A percentile compares a stretch with the other conserved stretches of the same genome.
These are phyloP conservation scores for Drosophila aldrichi DNA, from an alignment of 2,888 invertebrate genomes.

Conservation along the genomic window DNA sequence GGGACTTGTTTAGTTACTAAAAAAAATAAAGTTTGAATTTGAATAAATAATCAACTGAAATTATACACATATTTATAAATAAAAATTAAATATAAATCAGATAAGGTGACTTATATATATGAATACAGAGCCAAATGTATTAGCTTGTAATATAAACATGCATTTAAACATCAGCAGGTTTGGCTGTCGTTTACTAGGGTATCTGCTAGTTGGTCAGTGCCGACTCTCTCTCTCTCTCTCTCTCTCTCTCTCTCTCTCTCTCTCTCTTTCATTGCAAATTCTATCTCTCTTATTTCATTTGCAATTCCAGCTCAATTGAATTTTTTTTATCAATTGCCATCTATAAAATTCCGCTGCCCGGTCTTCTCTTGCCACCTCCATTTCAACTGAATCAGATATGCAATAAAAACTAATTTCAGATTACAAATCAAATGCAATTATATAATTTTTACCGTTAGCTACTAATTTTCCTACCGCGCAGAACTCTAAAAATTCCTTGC, in stretches of 20 bases:
- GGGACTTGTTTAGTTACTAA: no score
- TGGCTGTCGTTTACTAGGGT: background rate
- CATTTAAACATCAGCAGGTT: no score
- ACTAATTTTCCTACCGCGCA: background rate
- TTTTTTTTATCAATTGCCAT: background rate
- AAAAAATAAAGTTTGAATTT: no score
- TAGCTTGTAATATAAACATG: no score
- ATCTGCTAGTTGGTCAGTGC: background rate
- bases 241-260: no score
- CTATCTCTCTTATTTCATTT: background rate
- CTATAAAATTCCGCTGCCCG: background rate
- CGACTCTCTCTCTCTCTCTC: no score
- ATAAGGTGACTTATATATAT: no score
- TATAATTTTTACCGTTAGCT: background rate
- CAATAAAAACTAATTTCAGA: background rate
- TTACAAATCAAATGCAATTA: background rate
- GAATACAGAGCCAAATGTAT: no score
- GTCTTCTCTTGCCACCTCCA: accelerated
- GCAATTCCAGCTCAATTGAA: background rate
- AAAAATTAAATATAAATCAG: no score
- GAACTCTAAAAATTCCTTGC: background rate
- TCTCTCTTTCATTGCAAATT: no score
- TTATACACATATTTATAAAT: no score
- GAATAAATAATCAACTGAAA: no score
- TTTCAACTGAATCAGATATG: background rate